Percentiles rank a stretch among this genome's conserved stretches.
Evolutionary conservation across 2,113 vertebrate species (phyloP).

Genomic region (Calidris pygmaea): DNA sequence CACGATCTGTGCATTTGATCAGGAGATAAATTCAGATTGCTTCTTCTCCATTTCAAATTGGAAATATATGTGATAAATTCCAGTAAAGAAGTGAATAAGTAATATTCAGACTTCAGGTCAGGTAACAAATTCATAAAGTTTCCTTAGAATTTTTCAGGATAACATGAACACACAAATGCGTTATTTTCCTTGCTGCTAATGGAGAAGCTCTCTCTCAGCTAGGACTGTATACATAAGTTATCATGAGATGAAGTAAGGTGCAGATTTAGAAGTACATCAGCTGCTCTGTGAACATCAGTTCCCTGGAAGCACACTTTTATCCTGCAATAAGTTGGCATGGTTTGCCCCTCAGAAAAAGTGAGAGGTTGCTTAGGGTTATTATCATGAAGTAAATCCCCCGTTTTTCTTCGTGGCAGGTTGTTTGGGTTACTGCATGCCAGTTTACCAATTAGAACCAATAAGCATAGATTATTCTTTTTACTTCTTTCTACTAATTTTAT

Average conservation of each 20-base stretch:
- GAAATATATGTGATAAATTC: background rate
- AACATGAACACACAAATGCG: background rate
- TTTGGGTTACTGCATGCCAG: background rate
- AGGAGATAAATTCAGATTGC: background rate
- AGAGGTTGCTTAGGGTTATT: background rate
- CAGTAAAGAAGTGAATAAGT: background rate
- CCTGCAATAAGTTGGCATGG: fast-evolving
- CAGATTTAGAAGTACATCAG: background rate
- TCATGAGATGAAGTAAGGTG: background rate
- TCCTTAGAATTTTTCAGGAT: background rate
- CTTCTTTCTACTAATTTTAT: background rate
- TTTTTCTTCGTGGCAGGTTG: background rate
- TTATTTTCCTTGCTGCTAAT: background rate
- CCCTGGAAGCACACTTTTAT: background rate
- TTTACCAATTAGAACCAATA: background rate
- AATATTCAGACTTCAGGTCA: background rate
- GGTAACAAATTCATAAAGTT: background rate
- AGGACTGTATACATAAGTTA: background rate
- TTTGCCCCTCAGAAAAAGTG: background rate
- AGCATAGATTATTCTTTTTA: background rate
- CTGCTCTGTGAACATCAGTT: background rate
- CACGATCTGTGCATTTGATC: background rate
- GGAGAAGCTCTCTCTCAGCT: background rate
- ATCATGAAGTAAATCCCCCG: background rate
- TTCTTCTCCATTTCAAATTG: background rate